Evolutionary conservation across 2,797 vertebrate species (phyloP).

Genomic region (Myotis daubentonii): DNA sequence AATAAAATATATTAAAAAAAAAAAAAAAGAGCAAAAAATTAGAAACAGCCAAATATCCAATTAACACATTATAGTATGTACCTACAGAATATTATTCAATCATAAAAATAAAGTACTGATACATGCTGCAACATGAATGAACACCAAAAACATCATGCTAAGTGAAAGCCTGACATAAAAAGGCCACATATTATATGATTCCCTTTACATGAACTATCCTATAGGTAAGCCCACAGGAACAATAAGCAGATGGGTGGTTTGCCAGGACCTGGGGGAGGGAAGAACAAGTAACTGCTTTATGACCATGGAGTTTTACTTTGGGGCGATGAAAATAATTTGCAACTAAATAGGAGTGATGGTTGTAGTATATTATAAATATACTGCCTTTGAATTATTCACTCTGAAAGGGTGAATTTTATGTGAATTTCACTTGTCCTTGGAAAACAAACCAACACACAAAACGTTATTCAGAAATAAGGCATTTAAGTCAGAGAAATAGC

Average conservation of each 20-base stretch:
- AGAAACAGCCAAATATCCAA: no score
- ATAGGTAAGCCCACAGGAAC: background rate
- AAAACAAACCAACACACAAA: background rate
- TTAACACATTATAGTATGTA: no score
- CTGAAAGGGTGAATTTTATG: slow-evolving; percentile 2
- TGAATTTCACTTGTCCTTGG: background rate
- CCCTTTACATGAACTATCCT: background rate
- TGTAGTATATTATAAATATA: background rate
- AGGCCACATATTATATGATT: background rate
- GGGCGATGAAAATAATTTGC: background rate
- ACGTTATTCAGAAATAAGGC: background rate
- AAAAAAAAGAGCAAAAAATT: no score
- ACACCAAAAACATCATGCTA: background rate
- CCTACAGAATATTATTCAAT: background rate
- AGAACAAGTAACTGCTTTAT: background rate
- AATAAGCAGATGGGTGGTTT: background rate
- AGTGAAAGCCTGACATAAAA: background rate
- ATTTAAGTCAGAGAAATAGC: background rate
- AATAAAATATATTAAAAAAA: no score
- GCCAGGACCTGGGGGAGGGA: background rate
- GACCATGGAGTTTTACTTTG: background rate
- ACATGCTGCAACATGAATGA: background rate
- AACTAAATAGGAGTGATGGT: background rate
- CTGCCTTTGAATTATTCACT: background rate
- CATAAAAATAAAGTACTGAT: background rate